Base-by-base conservation (phyloP, 2,888 invertebrate genomes). In the Ypsolopha sequella region DNA sequence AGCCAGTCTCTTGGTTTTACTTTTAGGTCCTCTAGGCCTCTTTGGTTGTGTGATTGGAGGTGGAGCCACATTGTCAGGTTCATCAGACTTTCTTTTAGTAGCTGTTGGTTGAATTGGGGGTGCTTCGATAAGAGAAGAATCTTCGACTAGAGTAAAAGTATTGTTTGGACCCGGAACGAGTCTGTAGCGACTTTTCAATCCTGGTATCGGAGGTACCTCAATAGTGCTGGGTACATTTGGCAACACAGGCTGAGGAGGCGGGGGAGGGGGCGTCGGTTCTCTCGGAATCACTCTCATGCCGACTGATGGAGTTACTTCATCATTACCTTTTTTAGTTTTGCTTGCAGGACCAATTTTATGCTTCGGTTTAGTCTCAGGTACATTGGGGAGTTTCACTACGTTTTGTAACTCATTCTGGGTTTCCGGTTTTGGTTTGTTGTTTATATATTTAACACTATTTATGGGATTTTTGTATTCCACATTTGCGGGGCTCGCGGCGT, bases 141-240 rank as follows among this genome's bases (percentile, higher is more conserved):
- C 80, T 68, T 80, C 80, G 36, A 81, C 66, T 48, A 84, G 62
- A 11, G 74, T 74, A 51, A 77, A 80, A 33, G 76, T 75, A 56
- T 82, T 84, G 57, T 84, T 80, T 24, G 85, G 82, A 1, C 86
- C 86, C 13, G 80, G 76, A 6, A 84, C 63, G 57, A 85, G 60
- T 62, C 80, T 80, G 54, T 76, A 84, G 14, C 77, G 68, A 48
- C 71, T 71, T 55, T 76, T 79, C 38, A 77, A 57, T 53, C 70
- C 73, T 38, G 82, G 77, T 34, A 65, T 50, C 1, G 54, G 48
- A 7, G 79, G 73, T 49, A 78, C 70, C 45, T 69, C 64, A 7
- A 77, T 60, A 41, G 64, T 58, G 6, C 13, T 13, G 41, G 36
- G 41, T 24, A 24, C 24, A 24, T 24, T 24, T n/a, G 77, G 70